These are phyloP conservation scores for Julus scandinavius DNA, from an alignment of 2,888 invertebrate genomes.

Conservation along the genomic window DNA sequence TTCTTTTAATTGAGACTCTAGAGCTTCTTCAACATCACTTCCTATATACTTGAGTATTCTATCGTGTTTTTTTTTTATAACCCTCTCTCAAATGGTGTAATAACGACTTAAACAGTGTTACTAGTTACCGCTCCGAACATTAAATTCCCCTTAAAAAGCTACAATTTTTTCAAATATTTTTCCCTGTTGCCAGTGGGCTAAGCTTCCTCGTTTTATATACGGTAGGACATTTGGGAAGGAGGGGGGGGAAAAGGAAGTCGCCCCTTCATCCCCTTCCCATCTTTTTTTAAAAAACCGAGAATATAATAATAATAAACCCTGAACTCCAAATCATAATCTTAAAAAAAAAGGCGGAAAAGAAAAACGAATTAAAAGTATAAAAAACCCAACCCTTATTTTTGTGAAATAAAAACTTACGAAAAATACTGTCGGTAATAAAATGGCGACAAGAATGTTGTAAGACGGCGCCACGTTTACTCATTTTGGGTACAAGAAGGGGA, in stretches of 20 bases:
- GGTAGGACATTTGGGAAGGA: not conserved
- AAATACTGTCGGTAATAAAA: slow-evolving; percentile 29
- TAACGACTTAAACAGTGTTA: not conserved
- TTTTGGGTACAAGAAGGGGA: slow-evolving; percentile 31
- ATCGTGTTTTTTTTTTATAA: not conserved
- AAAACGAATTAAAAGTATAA: slow-evolving; percentile 37
- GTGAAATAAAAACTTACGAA: not conserved
- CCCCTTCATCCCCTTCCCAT: slow-evolving; percentile 1
- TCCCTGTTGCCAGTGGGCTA: not conserved
- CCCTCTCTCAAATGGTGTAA: not conserved
- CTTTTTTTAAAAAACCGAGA: not conserved
- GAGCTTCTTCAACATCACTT: not conserved
- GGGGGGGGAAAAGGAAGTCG: no score
- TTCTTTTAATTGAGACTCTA: not conserved
- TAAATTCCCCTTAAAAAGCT: not conserved
- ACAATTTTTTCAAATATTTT: slow-evolving; percentile 15
- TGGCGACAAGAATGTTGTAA: slow-evolving; percentile 39
- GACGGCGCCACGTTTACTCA: not conserved
- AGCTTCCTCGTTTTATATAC: slow-evolving; percentile 14
- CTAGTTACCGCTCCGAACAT: not conserved
- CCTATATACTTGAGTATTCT: not conserved
- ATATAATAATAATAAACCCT: slow-evolving; percentile 32
- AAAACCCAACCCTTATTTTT: slow-evolving; percentile 18
- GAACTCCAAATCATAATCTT: slow-evolving; percentile 36
- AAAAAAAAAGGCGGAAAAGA: slow-evolving; percentile 31